phyloP scores from a whole-genome alignment of 2,797 vertebrate genomes.

The Pipistrellus kuhlii region DNA sequence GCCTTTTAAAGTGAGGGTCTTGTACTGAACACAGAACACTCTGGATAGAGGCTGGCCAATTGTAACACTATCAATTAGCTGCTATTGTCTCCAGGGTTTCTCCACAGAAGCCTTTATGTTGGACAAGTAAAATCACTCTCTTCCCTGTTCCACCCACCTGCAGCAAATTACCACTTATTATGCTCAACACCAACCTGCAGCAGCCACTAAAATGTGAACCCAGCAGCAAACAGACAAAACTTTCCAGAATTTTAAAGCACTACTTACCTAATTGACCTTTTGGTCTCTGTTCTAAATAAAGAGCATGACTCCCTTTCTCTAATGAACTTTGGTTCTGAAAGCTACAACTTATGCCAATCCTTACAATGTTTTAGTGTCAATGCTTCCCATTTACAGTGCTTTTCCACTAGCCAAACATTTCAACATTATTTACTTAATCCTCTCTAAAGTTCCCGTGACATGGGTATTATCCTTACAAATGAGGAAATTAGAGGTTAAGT shows the following conservation, averaged over 20 bases:
- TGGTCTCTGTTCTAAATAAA: conserved; percentile 24
- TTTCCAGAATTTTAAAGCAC: background rate
- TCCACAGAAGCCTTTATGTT: background rate
- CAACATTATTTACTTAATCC: conserved; percentile 47
- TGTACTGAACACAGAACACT: background rate
- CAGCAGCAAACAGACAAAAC: background rate
- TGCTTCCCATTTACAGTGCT: background rate
- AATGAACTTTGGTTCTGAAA: background rate
- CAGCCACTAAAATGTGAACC: background rate
- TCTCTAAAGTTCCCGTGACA: conserved; percentile 24
- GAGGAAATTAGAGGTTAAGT: conserved; percentile 59
- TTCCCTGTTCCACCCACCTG: background rate
- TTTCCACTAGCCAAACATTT: conserved; percentile 46
- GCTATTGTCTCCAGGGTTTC: background rate
- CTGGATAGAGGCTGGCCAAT: background rate
- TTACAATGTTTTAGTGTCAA: background rate
- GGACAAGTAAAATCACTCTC: conserved; percentile 16
- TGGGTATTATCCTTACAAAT: conserved; percentile 44
- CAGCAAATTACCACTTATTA: background rate
- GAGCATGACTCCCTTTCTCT: background rate
- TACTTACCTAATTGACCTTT: background rate
- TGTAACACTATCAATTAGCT: background rate
- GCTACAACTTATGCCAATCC: background rate
- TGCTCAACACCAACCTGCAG: background rate
- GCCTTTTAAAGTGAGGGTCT: conserved; percentile 1